phyloP scores from a whole-genome alignment of 2,113 vertebrate genomes.

The Carassius carassius region DNA sequence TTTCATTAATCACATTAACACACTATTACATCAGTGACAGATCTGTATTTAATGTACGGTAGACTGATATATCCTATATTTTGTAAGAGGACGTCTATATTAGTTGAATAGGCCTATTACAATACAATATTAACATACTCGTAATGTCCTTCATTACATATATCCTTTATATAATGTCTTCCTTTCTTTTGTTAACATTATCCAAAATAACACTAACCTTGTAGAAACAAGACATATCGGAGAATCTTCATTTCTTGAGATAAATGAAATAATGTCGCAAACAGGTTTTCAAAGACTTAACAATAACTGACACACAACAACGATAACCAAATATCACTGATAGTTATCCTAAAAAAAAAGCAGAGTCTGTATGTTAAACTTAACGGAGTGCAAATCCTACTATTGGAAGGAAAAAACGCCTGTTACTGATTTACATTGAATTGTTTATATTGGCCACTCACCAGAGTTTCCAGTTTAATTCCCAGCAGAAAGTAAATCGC shows the following conservation, averaged over 20 bases:
- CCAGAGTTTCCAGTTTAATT: not conserved
- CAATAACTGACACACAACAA: not conserved
- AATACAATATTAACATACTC: too few species aligned
- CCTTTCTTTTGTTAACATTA: not conserved
- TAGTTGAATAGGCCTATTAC: too few species aligned
- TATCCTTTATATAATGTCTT: not conserved
- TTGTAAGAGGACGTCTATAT: too few species aligned
- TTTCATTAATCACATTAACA: too few species aligned
- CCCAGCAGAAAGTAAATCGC: not conserved
- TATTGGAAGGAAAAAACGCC: not conserved
- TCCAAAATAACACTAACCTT: not conserved
- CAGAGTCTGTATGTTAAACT: not conserved
- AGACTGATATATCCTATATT: not conserved
- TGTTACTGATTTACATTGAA: not conserved
- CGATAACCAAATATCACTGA: not conserved
- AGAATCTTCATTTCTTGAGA: not conserved
- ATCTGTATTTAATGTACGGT: too few species aligned
- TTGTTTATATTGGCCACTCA: not conserved
- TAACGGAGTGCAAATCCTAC: not conserved
- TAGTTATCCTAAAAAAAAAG: not conserved
- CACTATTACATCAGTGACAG: too few species aligned
- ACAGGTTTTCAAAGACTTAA: not conserved
- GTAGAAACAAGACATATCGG: too few species aligned
- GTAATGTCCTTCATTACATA: too few species aligned
- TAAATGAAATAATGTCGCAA: not conserved